Percentiles rank a stretch among this genome's conserved stretches.
phyloP scores from a whole-genome alignment of 2,888 invertebrate species.

The Limnephilus rhombicus region DNA sequence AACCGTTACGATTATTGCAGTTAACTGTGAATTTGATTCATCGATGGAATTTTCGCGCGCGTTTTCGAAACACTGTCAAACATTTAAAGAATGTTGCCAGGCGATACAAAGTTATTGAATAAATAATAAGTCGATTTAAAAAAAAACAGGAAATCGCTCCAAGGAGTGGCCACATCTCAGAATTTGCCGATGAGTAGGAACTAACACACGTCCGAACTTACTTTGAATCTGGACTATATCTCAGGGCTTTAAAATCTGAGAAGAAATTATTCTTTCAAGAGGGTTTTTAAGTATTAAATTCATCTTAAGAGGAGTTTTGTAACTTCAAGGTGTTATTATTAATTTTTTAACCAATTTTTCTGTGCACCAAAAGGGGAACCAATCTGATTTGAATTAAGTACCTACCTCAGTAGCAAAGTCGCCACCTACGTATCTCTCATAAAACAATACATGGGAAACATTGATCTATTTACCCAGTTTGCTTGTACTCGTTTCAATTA shows the following conservation, averaged over 20 bases:
- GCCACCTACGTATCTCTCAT: no score
- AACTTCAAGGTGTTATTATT: no score
- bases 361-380: no score
- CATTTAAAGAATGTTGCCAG: not conserved
- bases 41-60: slow-evolving; percentile 21
- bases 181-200: not conserved
- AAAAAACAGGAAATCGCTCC: not conserved
- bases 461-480: no score
- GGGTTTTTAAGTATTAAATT: no score
- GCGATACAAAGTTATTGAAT: not conserved
- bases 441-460: no score
- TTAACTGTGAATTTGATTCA: slow-evolving; percentile 21
- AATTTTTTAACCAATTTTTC: no score
- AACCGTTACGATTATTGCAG: slow-evolving; percentile 14
- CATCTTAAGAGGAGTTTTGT: no score
- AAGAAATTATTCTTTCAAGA: not conserved
- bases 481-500: no score
- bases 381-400: no score
- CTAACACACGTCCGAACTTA: not conserved
- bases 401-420: no score
- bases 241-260: not conserved
- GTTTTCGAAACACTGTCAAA: not conserved
- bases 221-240: not conserved
- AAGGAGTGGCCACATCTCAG: not conserved
- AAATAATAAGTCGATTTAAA: not conserved